These are phyloP conservation scores for Tachyglossus aculeatus DNA, from an alignment of 2,797 vertebrate genomes.

Conservation along the genomic window DNA sequence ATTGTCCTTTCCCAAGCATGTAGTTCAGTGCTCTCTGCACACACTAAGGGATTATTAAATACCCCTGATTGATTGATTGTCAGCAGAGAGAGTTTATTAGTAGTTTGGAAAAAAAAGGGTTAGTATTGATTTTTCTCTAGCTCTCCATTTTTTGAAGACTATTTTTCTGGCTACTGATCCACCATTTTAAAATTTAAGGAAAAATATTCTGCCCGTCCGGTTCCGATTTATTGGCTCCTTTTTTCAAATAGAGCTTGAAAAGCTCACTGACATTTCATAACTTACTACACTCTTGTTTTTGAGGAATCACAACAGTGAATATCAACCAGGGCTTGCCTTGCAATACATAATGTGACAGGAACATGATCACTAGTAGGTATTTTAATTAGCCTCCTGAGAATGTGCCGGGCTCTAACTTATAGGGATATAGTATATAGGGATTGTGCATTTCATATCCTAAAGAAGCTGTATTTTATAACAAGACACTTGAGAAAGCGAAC, in stretches of 20 bases:
- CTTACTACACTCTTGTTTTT: conserved; percentile 28
- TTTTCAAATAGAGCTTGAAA: conserved; percentile 45
- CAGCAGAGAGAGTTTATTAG: conserved; percentile 28
- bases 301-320: not conserved
- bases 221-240: conserved; percentile 16
- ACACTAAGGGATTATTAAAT: no score
- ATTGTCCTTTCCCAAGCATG: no score
- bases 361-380: conserved; percentile 3
- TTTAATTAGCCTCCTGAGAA: conserved; percentile 21
- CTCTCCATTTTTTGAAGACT: conserved; percentile 20
- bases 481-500: not conserved
- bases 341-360: not conserved
- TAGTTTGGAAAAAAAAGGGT: conserved; percentile 16
- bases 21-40: no score
- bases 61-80: no score
- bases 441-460: conserved; percentile 21
- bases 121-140: conserved; percentile 35
- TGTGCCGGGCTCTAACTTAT: conserved; percentile 1
- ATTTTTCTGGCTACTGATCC: conserved; percentile 31
- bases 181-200: conserved; percentile 27
- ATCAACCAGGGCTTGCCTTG: conserved; percentile 12
- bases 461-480: not conserved
- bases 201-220: not conserved
- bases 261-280: conserved; percentile 40
- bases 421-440: not conserved